Percentiles rank a stretch among this genome's conserved stretches.
phyloP scores from a whole-genome alignment of 2,797 vertebrate genomes.

The Crocidura indochinensis region DNA sequence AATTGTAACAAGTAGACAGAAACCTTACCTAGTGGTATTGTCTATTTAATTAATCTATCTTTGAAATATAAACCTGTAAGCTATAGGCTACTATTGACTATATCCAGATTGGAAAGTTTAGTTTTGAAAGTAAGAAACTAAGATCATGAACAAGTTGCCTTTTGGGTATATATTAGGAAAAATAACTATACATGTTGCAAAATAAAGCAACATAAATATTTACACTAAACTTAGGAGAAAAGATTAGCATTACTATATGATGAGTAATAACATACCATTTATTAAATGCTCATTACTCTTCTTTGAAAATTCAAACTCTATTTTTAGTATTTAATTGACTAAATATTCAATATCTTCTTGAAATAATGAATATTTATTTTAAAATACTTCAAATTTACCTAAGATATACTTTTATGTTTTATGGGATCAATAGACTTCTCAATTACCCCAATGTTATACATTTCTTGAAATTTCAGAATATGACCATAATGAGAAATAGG shows the following conservation, averaged over 20 bases:
- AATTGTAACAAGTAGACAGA: neutral
- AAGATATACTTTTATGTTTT: no score
- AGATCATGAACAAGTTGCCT: neutral
- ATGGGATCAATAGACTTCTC: no score
- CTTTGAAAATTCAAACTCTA: neutral
- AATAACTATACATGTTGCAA: neutral
- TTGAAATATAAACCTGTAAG: neutral
- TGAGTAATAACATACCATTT: neutral
- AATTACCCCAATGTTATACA: neutral
- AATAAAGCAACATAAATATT: neutral
- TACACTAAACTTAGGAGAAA: neutral
- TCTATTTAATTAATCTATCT: slow-evolving; percentile 21
- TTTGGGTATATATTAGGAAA: neutral
- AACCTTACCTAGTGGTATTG: neutral
- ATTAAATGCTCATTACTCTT: slow-evolving; percentile 1
- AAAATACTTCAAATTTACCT: no score
- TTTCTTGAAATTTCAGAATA: neutral
- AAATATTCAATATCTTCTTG: no score
- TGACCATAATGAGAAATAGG: neutral
- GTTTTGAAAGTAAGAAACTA: slow-evolving; percentile 27
- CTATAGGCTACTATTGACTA: neutral
- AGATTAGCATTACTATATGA: neutral
- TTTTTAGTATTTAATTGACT: neutral
- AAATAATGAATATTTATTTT: no score
- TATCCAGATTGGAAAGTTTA: neutral